Conservation (phyloP, 2,113 vertebrate genomes). For the Engystomops pustulosus region DNA sequence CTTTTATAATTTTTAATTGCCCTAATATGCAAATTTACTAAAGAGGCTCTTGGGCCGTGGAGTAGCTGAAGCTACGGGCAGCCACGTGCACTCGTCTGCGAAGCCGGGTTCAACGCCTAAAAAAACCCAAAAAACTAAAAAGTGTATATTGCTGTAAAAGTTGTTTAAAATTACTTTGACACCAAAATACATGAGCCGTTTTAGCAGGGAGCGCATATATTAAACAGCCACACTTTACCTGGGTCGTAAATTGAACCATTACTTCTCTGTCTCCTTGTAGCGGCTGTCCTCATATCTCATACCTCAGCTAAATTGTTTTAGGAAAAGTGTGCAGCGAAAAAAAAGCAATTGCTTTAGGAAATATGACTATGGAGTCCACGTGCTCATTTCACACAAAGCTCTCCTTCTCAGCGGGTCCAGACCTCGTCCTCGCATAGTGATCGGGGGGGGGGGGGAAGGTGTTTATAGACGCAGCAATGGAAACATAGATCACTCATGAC, state of each 20-base stretch:
- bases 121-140: too few species aligned
- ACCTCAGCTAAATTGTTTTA: conserved; percentile 20
- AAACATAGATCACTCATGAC: conserved; percentile 85
- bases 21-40: too few species aligned
- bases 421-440: conserved; percentile 78
- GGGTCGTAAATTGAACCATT: conserved; percentile 9
- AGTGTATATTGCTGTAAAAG: too few species aligned
- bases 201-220: neutral
- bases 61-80: too few species aligned
- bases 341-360: conserved; percentile 28
- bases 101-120: too few species aligned
- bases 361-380: conserved; percentile 27
- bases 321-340: neutral
- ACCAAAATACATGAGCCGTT: neutral
- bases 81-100: too few species aligned
- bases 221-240: neutral
- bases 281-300: conserved; percentile 27
- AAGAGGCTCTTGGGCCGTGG: too few species aligned
- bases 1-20: too few species aligned
- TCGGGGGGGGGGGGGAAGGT: conserved; percentile 80
- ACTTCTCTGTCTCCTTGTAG: neutral
- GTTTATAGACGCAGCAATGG: conserved; percentile 83
- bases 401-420: conserved; percentile 72
- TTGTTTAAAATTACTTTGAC: too few species aligned
- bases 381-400: conserved; percentile 64